Percentiles rank a stretch among this genome's conserved stretches.
These are phyloP conservation scores for Pollachius pollachius DNA, from an alignment of 2,113 vertebrate genomes.

Conservation along the genomic window DNA sequence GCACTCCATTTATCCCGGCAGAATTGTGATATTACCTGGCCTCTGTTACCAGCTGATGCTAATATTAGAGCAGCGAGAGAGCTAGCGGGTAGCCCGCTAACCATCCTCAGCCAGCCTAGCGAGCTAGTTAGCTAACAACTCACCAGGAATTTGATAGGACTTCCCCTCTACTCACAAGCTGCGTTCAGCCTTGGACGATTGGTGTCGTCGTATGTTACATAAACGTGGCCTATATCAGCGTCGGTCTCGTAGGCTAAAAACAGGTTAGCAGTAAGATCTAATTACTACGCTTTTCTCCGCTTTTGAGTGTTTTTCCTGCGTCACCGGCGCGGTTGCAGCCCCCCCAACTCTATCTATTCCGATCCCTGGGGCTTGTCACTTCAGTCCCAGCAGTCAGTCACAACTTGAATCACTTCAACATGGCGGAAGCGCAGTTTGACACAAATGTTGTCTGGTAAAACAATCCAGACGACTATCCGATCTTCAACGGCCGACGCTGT, in stretches of 20 bases:
- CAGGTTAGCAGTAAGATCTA: conserved; percentile 52
- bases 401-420: conserved; percentile 76
- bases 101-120: conserved; percentile 16
- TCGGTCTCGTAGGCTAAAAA: conserved; percentile 48
- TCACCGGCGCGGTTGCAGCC: conserved; percentile 80
- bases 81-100: conserved; percentile 24
- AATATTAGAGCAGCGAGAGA: conserved; percentile 10
- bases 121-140: conserved; percentile 69
- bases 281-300: conserved; percentile 65
- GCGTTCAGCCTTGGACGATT: conserved; percentile 62
- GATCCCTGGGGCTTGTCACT: conserved; percentile 71
- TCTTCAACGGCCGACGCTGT: conserved; percentile 36
- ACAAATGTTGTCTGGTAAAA: conserved; percentile 48
- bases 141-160: conserved; percentile 78
- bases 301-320: conserved; percentile 88
- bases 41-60: conserved; percentile 60
- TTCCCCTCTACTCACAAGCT: conserved; percentile 70
- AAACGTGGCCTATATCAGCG: conserved; percentile 60
- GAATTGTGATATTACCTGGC: conserved; percentile 33
- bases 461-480: conserved; percentile 27
- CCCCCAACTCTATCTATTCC: conserved; percentile 65
- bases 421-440: conserved; percentile 71
- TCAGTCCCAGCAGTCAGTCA: conserved; percentile 72
- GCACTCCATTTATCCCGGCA: background rate
- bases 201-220: conserved; percentile 67